phyloP scores from a whole-genome alignment of 2,888 invertebrate genomes.

The Drosophila falleni region DNA sequence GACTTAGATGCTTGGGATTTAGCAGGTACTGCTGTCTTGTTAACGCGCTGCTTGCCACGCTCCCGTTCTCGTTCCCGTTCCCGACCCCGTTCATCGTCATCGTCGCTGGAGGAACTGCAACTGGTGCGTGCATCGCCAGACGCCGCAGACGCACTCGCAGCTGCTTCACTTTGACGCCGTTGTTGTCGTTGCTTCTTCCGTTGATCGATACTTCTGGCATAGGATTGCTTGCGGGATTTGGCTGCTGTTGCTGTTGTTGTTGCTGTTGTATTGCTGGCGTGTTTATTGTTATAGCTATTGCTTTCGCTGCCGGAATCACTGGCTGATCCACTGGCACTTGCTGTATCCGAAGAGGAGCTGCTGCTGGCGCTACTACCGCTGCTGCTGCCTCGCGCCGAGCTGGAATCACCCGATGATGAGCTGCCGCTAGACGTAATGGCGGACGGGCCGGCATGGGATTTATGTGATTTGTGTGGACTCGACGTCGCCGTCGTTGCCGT shows the following conservation, averaged over 20 bases:
- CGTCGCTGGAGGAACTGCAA: slow-evolving; percentile 57
- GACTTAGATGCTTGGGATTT: slow-evolving; percentile 75
- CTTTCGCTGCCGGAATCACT: slow-evolving; percentile 37
- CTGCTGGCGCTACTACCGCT: slow-evolving; percentile 36
- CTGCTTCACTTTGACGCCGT: slow-evolving; percentile 58
- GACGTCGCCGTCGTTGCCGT: slow-evolving; percentile 61
- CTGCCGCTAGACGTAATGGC: slow-evolving; percentile 81
- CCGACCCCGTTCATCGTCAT: slow-evolving; percentile 18
- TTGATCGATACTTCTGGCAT: slow-evolving; percentile 78
- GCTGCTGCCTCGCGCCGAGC: slow-evolving; percentile 76
- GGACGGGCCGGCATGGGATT: slow-evolving; percentile 61
- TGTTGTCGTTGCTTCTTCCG: slow-evolving; percentile 77
- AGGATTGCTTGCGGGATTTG: slow-evolving; percentile 77
- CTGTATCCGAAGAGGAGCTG: slow-evolving; percentile 22
- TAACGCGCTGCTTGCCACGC: slow-evolving; percentile 41
- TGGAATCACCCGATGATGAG: slow-evolving; percentile 82
- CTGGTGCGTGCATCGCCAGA: slow-evolving; percentile 59
- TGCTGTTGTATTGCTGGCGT: slow-evolving; percentile 39
- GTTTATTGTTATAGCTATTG: slow-evolving; percentile 36
- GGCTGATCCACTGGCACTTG: slow-evolving; percentile 32
- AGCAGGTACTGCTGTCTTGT: slow-evolving; percentile 73
- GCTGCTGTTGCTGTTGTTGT: slow-evolving; percentile 33
- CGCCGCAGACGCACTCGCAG: slow-evolving; percentile 61
- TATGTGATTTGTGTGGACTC: slow-evolving; percentile 51
- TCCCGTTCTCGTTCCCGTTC: slow-evolving; percentile 29